Base-by-base conservation (phyloP, 2,113 vertebrate species). In the Heliornis fulica region DNA sequence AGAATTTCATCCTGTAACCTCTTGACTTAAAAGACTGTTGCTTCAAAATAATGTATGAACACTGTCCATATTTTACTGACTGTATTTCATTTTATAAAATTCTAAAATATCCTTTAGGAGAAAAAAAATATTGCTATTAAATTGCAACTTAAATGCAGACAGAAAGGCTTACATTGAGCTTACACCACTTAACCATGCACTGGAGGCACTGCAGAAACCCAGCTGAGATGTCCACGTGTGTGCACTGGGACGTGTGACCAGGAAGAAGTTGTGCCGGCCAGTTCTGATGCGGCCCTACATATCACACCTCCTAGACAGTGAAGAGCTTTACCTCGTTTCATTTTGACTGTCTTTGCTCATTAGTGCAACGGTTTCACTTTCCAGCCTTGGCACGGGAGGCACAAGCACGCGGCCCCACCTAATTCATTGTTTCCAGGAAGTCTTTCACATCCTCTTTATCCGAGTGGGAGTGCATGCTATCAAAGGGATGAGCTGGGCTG, bases 131-230 rank as follows among this genome's bases (percentile, higher is more conserved):
- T 65, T 66, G 43, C 17, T 34, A 38, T 66, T 72, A 72, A 78
- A 76, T 23, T 63, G 46, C 8, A 91, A 69, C 12, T 63, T 34
- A 54, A 83, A 61, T 54, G 54, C n/a, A 93, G 48, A 57, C 17
- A 51, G 45, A 89, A 68, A 20, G 10, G 25, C 0, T 0, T 13
- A 56, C 0, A 0, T 13, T 2, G 4, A 56, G n/a, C n/a, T 72
- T 57, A 23, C 84, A 63, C 3, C 20, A 32, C 50, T 63, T 92
- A 69, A 31, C 28, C 17, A 41, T 12, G 17, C 51, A 31, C 54
- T 25, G 41, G n/a, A 77, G 43, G 23, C 36, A 61, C 29, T 65
- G 57, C 1, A 4, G 77, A 79, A 94, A 64, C 29, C 50, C 51
- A 53, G 56, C 26, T 53, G 51, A 85, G 53, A 54, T 50, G 34